These are phyloP conservation scores for Neodontobutis hainanensis DNA, from an alignment of 2,113 vertebrate species.

Conservation along the genomic window DNA sequence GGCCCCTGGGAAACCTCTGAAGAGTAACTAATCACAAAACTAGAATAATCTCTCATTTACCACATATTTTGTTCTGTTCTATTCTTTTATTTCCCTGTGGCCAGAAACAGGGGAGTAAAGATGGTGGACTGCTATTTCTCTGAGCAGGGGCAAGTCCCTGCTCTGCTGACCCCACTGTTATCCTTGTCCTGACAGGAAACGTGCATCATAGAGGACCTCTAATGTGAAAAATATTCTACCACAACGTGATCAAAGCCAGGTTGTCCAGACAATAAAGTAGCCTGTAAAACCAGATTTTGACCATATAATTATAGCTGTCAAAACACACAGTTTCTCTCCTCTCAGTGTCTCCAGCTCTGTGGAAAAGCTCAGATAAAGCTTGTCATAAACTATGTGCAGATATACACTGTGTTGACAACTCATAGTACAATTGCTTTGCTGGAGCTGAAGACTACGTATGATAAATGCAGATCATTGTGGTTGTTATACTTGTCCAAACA, in stretches of 20 bases:
- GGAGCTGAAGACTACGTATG: background rate
- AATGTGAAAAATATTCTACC: constrained; percentile 79
- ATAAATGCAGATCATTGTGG: no score
- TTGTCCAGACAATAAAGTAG: constrained; percentile 76
- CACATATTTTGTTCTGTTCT: constrained; percentile 7
- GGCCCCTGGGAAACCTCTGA: background rate
- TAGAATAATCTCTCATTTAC: background rate
- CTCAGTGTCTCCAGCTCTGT: constrained; percentile 34
- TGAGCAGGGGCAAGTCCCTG: constrained; percentile 75
- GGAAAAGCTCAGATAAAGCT: constrained; percentile 48
- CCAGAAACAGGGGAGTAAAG: constrained; percentile 60
- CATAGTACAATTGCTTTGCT: background rate
- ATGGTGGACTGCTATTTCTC: constrained; percentile 71
- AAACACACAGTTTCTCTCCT: constrained; percentile 59
- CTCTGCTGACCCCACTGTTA: constrained; percentile 86
- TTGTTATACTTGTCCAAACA: constrained; percentile 33
- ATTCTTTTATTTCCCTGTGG: constrained; percentile 27
- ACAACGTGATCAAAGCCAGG: constrained; percentile 78
- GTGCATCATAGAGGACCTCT: constrained; percentile 83
- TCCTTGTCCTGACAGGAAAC: constrained; percentile 89
- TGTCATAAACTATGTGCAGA: constrained; percentile 39
- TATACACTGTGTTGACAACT: background rate
- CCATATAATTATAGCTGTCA: constrained; percentile 82
- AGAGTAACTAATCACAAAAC: background rate
- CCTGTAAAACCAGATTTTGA: constrained; percentile 78